A percentile compares a stretch with the other conserved stretches of the same genome.
phyloP scores from a whole-genome alignment of 2,797 vertebrate species.

The Poeciliopsis gracilis region DNA sequence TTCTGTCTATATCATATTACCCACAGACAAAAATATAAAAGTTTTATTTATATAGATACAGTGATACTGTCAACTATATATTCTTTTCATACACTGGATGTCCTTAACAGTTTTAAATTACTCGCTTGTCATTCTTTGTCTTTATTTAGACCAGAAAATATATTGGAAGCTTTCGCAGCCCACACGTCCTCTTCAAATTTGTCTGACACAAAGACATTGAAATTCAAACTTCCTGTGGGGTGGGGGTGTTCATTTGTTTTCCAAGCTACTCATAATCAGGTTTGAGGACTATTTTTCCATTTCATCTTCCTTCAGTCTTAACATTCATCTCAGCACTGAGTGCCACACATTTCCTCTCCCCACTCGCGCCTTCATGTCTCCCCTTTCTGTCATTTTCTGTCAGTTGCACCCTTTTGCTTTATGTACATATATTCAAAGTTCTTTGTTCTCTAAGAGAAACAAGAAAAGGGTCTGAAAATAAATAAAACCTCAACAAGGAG shows the following conservation, averaged over 20 bases:
- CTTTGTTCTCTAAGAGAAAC: conserved; percentile 68
- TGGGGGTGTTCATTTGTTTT: background rate
- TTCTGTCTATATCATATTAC: background rate
- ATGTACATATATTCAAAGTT: conserved; percentile 56
- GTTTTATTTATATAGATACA: background rate
- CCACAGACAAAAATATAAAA: background rate
- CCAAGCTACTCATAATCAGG: background rate
- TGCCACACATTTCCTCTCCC: conserved; percentile 41
- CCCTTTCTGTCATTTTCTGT: conserved; percentile 36
- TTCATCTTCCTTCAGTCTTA: background rate
- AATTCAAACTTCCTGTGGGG: background rate
- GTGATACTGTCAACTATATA: background rate
- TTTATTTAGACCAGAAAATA: background rate
- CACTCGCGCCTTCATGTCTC: conserved; percentile 37
- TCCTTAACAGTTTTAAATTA: background rate
- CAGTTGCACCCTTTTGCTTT: conserved; percentile 39
- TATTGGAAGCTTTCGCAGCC: background rate
- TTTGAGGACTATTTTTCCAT: background rate
- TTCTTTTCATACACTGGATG: background rate
- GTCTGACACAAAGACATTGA: background rate
- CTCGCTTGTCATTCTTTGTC: background rate
- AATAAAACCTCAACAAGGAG: conserved; percentile 72
- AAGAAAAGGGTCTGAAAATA: conserved; percentile 50
- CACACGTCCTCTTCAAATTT: background rate
- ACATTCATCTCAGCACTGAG: background rate